Base-by-base conservation (phyloP, 2,888 invertebrate species). In the Holacanthella duospinosa region DNA sequence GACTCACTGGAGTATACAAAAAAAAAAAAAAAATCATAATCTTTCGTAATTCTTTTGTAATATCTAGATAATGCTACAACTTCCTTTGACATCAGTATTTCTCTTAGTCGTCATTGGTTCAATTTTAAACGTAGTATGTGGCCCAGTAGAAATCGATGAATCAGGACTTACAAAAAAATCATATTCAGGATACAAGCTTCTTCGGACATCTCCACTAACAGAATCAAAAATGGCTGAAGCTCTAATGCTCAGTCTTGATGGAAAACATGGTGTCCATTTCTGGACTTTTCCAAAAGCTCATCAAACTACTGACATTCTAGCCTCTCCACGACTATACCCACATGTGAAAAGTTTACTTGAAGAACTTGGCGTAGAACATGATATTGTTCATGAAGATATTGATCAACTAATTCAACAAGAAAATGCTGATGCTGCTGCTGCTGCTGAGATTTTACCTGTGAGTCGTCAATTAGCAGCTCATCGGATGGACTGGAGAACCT, bases 361-460 rank as follows among this genome's bases (percentile, higher is more conserved):
- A 9, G 60, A 66, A 43, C 62, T 69, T 2, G 67, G 68, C 3
- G 61, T 73, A 4, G 59, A 61, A 26, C 67, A 71, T 63, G 68
- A 64, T 6, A 64, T 74, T n/a, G 72, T 75, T 43, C 74, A 77
- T 55, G 69, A 73, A 19, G 77, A 78, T 67, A 77, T 78, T 19
- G 74, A 77, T 60, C 58, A 61, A 27, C 44, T 61, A 12, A 62
- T 71, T 4, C 60, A 72, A 58, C 62, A 67, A 16, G 67, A 66
- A 28, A 71, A 74, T 54, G 48, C 60, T 21, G 68, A 68, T 9
- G 65, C 61, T 12, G 61, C 65, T 2, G 63, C 61, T 16, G 56
- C 48, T n/a, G 59, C 21, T 29, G 26, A 54, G 44, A 59, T 48
- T 21, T 55, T 9, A n/a, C 64, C 48, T 48, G 28, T 24, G 53